Evolutionary conservation across 2,113 vertebrate species (phyloP).

Genomic region (Megaceryle torquata): DNA sequence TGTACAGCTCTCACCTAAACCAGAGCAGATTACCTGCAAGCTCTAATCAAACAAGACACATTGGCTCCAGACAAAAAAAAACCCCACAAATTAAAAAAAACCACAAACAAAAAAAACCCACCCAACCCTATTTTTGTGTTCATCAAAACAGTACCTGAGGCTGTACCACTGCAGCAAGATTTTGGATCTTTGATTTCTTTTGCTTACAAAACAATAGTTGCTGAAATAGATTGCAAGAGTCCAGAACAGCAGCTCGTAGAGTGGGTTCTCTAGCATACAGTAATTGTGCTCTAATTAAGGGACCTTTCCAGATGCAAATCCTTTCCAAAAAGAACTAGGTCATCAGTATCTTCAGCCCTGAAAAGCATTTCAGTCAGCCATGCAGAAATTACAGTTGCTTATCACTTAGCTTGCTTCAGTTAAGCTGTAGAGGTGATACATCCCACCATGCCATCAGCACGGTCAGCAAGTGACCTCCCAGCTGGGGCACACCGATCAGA

Average conservation of each 20-base stretch:
- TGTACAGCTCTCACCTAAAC: rapidly evolving
- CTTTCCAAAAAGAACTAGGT: constrained; percentile 41
- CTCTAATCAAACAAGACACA: background rate
- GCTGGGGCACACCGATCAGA: rapidly evolving
- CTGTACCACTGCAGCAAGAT: background rate
- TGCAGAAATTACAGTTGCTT: background rate
- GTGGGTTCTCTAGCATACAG: background rate
- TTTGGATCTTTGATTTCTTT: background rate
- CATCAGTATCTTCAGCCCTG: background rate
- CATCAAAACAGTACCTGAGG: background rate
- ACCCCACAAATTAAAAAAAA: background rate
- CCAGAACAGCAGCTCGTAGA: background rate
- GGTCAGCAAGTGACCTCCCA: rapidly evolving
- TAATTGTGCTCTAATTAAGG: background rate
- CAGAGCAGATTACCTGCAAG: background rate
- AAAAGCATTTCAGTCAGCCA: background rate
- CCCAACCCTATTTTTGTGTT: background rate
- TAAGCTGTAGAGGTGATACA: background rate
- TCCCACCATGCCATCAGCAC: background rate
- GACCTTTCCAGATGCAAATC: background rate
- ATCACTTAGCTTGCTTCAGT: background rate
- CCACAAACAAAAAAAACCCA: background rate
- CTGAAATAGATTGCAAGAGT: background rate
- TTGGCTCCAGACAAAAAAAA: background rate
- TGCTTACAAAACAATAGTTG: background rate